phyloP scores from a whole-genome alignment of 2,113 vertebrate genomes.

The Polyodon spathula region DNA sequence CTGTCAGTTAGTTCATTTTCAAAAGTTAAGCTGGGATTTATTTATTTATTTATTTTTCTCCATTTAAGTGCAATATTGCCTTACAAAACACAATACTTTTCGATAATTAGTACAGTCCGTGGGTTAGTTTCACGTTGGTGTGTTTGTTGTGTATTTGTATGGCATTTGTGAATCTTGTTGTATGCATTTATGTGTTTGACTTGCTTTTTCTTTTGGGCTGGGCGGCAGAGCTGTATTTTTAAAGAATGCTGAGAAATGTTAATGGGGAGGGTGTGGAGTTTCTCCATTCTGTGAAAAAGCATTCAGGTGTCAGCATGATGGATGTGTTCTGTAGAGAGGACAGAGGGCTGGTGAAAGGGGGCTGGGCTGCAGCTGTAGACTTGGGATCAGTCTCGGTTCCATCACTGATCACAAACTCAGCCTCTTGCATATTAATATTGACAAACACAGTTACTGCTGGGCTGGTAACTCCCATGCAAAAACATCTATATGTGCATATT shows the following conservation, averaged over 20 bases:
- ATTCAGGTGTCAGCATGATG: slow-evolving; percentile 33
- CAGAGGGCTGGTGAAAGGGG: slow-evolving; percentile 1
- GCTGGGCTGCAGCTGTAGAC: neutral
- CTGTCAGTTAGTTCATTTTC: no score
- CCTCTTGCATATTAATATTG: neutral
- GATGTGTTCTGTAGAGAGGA: slow-evolving; percentile 26
- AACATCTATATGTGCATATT: no score
- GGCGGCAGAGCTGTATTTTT: neutral
- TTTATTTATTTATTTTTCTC: no score
- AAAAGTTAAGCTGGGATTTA: no score
- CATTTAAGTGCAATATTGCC: neutral
- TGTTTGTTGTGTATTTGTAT: neutral
- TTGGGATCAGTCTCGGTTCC: neutral
- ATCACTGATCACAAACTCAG: neutral
- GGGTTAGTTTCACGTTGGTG: neutral
- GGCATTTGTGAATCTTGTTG: neutral
- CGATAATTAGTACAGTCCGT: neutral
- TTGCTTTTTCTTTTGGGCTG: neutral
- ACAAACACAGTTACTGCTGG: neutral
- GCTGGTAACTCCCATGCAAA: neutral
- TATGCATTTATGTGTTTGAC: neutral
- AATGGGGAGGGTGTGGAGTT: slow-evolving; percentile 13
- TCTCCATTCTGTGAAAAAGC: slow-evolving; percentile 18
- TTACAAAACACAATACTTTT: neutral
- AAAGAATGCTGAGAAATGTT: neutral